Evolutionary conservation across 1,140 invertebrate genomes (phyloP), one percentile per base, ranked within the genome.

Genomic region (Drosophila arizonae): DNA sequence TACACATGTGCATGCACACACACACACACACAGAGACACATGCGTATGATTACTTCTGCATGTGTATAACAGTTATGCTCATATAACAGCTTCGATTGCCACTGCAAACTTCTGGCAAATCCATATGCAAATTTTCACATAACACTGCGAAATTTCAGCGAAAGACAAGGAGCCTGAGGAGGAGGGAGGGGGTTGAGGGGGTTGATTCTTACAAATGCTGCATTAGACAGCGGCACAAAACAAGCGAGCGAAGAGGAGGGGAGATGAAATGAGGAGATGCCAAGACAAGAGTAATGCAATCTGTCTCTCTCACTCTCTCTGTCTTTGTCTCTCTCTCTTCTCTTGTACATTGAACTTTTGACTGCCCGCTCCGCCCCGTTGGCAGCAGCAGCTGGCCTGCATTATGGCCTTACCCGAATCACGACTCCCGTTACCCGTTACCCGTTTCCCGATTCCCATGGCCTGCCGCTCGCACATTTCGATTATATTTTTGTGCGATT

Each of bases 41-140:
- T 54, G 17, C 13, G 2, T 45, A 41, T 39, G 36, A 8, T 36
- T 36, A 36, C 9, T 36, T 36, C 33, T 36, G 36, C 6, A 56
- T 41, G 4, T 17, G 54, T 39, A 36, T 43, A 45, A 45, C 15
- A 45, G 15, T 45, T 43, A 15, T 28, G 52, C 26, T 24, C 24
- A 52, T 52, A 54, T 46, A 60, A 28, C 57, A 46, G 28, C 41
- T 46, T n/a, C 62, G 39, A 46, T 52, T 33, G 13, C 54, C 4
- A 39, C 11, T 39, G 21, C 26, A 4, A 26, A 61, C 21, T 13
- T 17, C 58, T 55, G 50, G 56, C 52, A 24, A 43, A 71, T 33
- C 26, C 60, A 63, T 61, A 74, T 79, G 81, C 69, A 67, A 76
- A 76, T 79, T 82, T 87, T 87, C 76, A 73, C 82, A 86, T 70